Evolutionary conservation across 37 sponge, comb jelly and placozoan genomes (phyloP).

Genomic region (Bolinopsis microptera): DNA sequence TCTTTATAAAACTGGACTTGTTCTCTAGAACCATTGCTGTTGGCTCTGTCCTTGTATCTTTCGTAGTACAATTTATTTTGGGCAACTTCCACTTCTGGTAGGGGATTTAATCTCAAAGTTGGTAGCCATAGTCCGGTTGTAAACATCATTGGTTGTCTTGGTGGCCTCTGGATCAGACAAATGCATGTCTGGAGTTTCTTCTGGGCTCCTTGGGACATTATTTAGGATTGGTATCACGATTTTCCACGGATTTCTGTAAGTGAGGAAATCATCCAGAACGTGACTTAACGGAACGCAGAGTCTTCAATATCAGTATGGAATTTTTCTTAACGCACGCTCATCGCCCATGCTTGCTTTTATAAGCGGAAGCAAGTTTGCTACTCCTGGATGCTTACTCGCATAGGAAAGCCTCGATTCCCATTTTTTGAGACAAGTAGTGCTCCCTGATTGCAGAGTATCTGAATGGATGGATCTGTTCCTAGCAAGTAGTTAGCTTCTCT

Average conservation of each 20-base stretch:
- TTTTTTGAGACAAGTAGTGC: not conserved
- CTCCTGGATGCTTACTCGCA: not conserved
- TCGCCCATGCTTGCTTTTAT: not conserved
- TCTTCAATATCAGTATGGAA: not conserved
- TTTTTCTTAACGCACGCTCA: not conserved
- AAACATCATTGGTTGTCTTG: not conserved
- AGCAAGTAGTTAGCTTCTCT: not conserved
- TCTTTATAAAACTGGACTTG: not conserved
- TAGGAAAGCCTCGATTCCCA: not conserved
- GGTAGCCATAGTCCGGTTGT: not conserved
- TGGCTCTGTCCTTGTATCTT: not conserved
- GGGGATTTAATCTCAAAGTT: not conserved
- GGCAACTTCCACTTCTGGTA: not conserved
- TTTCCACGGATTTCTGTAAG: not conserved
- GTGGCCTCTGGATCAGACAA: slow-evolving; percentile 24
- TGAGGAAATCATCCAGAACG: not conserved
- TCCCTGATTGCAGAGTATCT: slow-evolving; percentile 14
- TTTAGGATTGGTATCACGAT: not conserved
- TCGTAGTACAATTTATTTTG: not conserved
- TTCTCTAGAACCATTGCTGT: not conserved
- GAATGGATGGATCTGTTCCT: not conserved
- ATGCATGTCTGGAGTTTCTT: not conserved
- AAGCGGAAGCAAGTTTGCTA: not conserved
- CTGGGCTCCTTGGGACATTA: not conserved
- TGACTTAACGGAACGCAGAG: not conserved